Evolutionary conservation across 2,888 invertebrate genomes (phyloP), one percentile per base, ranked within the genome.

Genomic region (Mycalesis mineus): DNA sequence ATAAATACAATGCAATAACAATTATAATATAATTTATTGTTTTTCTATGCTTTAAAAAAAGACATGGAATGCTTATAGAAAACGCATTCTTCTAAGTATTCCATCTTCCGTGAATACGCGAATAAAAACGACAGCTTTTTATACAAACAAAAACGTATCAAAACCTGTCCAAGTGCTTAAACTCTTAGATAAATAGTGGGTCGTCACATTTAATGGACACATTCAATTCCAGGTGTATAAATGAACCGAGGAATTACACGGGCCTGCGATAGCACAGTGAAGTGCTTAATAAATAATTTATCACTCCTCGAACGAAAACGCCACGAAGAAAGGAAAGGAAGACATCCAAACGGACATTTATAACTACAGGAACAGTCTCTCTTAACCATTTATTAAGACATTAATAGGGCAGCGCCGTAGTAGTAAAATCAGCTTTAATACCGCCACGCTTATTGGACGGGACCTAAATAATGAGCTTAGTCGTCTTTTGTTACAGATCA

Each of bases 241-340:
- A 50, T 55, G 31, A 37, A 56, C 49, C 50, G 45, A 47, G 29
- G 45, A 45, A 61, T 53, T 50, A 58, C 14, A 56, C 37, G 41
- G 42, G 14, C 52, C 52, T 36, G 36, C 31, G 45, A 42, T 41
- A 48, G 49, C 37, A 40, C 31, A 41, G 31, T 36, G 45, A 51
- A 45, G 50, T 58, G 42, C 42, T 58, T 59, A 37, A 61, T 61
- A 58, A 59, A 59, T 61, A 58, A 61, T 59, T 50, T 61, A 61
- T 61, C 44, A 57, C 36, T 39, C 37, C 29, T 33, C 37, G 48
- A 55, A 39, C 54, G 48, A 47, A 57, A 37, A 37, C 56, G 17
- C 36, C 28, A 15, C 8, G 37, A 42, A 52, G 37, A 40, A 36
- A 47, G 50, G 54, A 44, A 50, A 61, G 22, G 49, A 41, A 41